Evolutionary conservation across 2,888 invertebrate species (phyloP).

Genomic region (Drosophila fulvimacula): DNA sequence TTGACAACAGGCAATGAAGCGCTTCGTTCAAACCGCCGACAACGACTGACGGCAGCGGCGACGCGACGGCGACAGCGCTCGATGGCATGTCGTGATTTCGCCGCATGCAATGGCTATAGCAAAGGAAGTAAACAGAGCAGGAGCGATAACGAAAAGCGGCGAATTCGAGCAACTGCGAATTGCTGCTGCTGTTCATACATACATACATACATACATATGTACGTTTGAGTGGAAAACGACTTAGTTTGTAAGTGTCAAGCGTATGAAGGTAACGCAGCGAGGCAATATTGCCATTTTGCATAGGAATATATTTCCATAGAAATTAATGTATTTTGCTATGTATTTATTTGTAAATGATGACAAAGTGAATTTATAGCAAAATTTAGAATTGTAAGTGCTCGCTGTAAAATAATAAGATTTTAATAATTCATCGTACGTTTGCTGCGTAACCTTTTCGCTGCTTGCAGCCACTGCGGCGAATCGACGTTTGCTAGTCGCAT

Average conservation of each 20-base stretch:
- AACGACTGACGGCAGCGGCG: slow-evolving; percentile 1
- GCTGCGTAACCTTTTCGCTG: background rate
- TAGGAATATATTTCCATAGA: background rate
- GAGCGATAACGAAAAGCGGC: slow-evolving; percentile 32
- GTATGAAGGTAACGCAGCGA: background rate
- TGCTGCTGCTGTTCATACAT: background rate
- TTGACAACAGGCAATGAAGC: background rate
- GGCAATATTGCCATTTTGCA: slow-evolving; percentile 4
- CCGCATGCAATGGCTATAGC: background rate
- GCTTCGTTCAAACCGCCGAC: background rate
- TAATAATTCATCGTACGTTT: background rate
- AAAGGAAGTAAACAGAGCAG: slow-evolving; percentile 17
- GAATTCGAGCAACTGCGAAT: slow-evolving; percentile 40
- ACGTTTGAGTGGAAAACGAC: background rate
- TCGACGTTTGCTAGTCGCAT: background rate
- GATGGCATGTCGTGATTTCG: too few species aligned
- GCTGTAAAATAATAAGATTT: slow-evolving; percentile 15
- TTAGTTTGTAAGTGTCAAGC: too few species aligned
- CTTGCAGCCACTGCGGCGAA: background rate
- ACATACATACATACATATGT: background rate
- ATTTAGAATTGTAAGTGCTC: too few species aligned
- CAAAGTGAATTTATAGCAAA: background rate
- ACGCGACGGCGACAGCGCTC: background rate
- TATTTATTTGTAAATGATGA: background rate
- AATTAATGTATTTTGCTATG: background rate